These are phyloP conservation scores for Coenonympha glycerion DNA, from an alignment of 2,888 invertebrate genomes.

Conservation along the genomic window DNA sequence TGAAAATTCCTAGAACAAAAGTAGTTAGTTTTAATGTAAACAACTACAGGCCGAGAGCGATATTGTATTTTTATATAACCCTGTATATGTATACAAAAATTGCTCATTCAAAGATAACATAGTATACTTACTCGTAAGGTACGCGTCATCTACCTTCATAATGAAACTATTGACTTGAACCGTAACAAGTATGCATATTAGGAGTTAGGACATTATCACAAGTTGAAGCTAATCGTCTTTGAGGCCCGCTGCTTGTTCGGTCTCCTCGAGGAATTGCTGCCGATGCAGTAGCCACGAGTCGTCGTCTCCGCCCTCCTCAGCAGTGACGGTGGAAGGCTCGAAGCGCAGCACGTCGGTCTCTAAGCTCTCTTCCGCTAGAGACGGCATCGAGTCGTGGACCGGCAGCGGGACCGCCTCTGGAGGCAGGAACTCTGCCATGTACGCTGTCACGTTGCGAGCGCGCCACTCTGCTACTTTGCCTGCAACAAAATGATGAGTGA, in stretches of 20 bases:
- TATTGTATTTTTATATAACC: too few relatives aligned
- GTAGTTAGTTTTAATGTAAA: too few relatives aligned
- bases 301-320: constrained; percentile 60
- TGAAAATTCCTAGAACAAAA: too few relatives aligned
- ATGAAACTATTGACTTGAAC: too few relatives aligned
- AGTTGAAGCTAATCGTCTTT: neutral
- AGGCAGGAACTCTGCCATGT: constrained; percentile 81
- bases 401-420: constrained; percentile 81
- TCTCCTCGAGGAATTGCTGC: constrained; percentile 61
- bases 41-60: too few relatives aligned
- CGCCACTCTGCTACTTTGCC: constrained; percentile 79
- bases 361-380: constrained; percentile 58
- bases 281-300: constrained; percentile 66
- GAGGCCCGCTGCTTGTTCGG: constrained; percentile 38
- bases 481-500: too few relatives aligned
- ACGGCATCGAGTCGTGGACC: constrained; percentile 78
- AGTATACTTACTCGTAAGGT: too few relatives aligned
- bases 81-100: too few relatives aligned
- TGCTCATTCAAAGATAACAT: too few relatives aligned
- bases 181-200: too few relatives aligned
- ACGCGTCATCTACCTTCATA: too few relatives aligned
- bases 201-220: too few relatives aligned
- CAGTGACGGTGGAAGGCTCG: constrained; percentile 45
- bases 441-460: constrained; percentile 80
- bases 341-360: constrained; percentile 63